Percentiles rank a stretch among this genome's conserved stretches.
Conservation (phyloP, 2,888 invertebrate genomes). For the Xanthia togata region DNA sequence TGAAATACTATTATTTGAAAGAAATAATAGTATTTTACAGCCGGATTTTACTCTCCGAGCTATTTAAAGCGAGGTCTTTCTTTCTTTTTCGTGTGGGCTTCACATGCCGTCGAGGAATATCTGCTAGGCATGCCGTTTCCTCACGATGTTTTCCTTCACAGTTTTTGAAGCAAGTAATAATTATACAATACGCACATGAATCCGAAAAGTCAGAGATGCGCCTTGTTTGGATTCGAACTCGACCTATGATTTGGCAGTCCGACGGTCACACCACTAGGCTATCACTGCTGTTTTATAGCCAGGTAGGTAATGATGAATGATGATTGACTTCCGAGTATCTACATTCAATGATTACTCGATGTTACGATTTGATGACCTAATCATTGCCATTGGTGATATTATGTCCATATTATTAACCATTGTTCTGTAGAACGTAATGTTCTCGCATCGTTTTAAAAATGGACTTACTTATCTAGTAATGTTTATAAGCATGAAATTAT, state of each 20-base stretch:
- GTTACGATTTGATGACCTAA: conserved; percentile 34
- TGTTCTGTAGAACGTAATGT: conserved; percentile 33
- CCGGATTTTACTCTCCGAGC: neutral
- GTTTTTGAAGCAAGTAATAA: too few species aligned
- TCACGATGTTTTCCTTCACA: too few species aligned
- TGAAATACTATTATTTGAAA: neutral
- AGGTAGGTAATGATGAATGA: conserved; percentile 3
- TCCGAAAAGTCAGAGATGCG: too few species aligned
- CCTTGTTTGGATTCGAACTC: too few species aligned
- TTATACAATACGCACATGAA: too few species aligned
- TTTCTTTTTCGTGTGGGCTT: too few species aligned
- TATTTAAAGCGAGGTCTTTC: neutral
- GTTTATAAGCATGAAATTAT: neutral
- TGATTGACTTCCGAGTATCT: conserved; percentile 31
- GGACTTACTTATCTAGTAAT: neutral
- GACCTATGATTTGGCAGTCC: too few species aligned
- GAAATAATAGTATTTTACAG: neutral
- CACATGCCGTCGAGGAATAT: too few species aligned
- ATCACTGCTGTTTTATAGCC: neutral
- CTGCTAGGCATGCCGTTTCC: too few species aligned
- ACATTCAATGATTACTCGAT: conserved; percentile 25
- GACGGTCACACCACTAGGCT: too few species aligned
- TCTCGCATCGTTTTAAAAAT: conserved; percentile 7
- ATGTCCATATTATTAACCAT: conserved; percentile 44
- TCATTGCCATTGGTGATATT: conserved; percentile 25